Base-by-base conservation (phyloP, 2,888 invertebrate genomes). In the Calameuta idolon region DNA sequence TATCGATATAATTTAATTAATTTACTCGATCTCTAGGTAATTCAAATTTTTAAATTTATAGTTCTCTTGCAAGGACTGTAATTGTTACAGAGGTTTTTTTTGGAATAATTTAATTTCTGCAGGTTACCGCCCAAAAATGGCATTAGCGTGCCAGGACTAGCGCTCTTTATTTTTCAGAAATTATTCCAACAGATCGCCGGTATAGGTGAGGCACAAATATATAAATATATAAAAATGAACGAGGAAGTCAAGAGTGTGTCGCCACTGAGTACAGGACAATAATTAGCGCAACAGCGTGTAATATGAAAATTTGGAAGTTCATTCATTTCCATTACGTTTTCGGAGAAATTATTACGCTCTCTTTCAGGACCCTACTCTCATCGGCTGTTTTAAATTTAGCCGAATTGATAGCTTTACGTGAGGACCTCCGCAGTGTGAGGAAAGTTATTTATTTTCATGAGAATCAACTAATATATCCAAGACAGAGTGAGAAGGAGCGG, bases 401-500 rank as follows among this genome's bases (percentile, higher is more conserved):
- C 12, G 96, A 96, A 89, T 90, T 96, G 34, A 83, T 95, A 55
- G 95, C 95, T 0, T 90, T 96, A 4, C 91, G 96, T 69, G 94
- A 94, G 3, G 95, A 96, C 89, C 91, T 96, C 73, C 91, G 90
- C 1, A 84, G 83, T 1, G 90, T 94, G 55, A 92, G 93, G 69
- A 96, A 96, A 91, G 92, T 96, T 34, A 92, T 96, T 0, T 96
- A 96, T 87, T 96, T 96, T 85, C 96, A 96, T 89, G 96, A 96
- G 90, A 96, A 96, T 89, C 96, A 96, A 88, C 90, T 96, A 37
- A 92, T 94, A 0, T 96, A 96, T 91, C 96, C 96, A 0, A 94
- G 95, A 23, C 92, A 93, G 75, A 93, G 94, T 78, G 92, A 93
- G 1, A 94, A 95, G 86, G 93, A 94, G 73, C 91, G 96, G 80